Base-by-base conservation (phyloP, 2,888 invertebrate species). In the Alviniconcha strummeri region DNA sequence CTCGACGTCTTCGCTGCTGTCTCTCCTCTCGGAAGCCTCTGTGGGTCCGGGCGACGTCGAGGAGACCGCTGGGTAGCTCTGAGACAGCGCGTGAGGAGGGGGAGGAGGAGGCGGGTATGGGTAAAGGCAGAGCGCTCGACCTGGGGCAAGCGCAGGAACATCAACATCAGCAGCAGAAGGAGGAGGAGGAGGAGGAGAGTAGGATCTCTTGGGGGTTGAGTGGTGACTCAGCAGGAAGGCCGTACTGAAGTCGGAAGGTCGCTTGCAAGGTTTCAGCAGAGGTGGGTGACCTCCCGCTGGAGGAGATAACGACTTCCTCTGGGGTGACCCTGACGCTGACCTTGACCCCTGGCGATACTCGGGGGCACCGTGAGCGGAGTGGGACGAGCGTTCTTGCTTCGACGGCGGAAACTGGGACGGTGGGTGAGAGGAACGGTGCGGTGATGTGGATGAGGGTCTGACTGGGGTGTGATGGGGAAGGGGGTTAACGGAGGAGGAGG, bases 241-340 rank as follows among this genome's bases (percentile, higher is more conserved):
- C 1, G 80, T 80, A 76, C 82, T 82, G 82, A 82, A 82, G 67
- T 82, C 82, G 1, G 82, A 82, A 36, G 76, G 82, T 19, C 82
- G 64, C 15, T 82, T 82, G 64, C 82, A 52, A 11, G 64, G 75
- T 15, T 54, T 57, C 19, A 13, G 60, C 17, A 19, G 77, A 8
- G 19, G 76, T 57, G 5, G 60, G 13, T 36, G 36, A 36, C 36
- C 36, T 36, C 36, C 36, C 36, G 36, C 36, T 0, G 36, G 36
- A 36, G 36, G 36, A 36, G 36, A 36, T 3, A 3, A 36, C 36
- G 36, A 36, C 36, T 36, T 3, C 36, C 36, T 36, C 36, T 3
- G 36, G 36, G 36, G 36, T 36, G 36, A 36, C 36, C 36, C 36
- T 36, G 36, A 36, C 36, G 1, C 36, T 36, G 36, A 36, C 36